These are phyloP conservation scores for Pseudomyrmex dendroicus DNA, from an alignment of 1,140 invertebrate species.

Conservation along the genomic window DNA sequence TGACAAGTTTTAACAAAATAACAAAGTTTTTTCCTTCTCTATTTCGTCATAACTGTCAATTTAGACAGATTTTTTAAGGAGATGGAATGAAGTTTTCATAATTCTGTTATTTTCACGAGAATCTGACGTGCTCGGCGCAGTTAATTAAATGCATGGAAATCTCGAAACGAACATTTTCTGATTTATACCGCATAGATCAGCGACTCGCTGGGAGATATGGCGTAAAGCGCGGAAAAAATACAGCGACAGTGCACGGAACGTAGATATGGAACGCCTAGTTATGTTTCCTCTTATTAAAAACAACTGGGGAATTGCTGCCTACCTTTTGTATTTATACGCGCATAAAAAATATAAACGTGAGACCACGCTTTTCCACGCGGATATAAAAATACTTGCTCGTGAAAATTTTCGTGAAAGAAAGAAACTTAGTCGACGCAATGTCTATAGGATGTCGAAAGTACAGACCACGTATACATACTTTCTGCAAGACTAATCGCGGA, in stretches of 20 bases:
- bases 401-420: neutral
- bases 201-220: neutral
- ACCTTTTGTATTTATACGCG: neutral
- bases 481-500: constrained; percentile 21
- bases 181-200: constrained; percentile 35
- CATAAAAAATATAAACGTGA: neutral
- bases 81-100: too few species aligned
- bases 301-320: constrained; percentile 12
- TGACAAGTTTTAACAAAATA: too few species aligned
- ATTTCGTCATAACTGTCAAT: neutral
- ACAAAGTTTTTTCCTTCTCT: neutral
- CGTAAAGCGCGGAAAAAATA: constrained; percentile 32
- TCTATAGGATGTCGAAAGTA: neutral
- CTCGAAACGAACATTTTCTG: constrained; percentile 31
- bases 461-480: neutral
- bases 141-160: constrained; percentile 40
- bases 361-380: neutral
- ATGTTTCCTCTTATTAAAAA: constrained; percentile 53
- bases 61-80: constrained; percentile 10
- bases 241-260: constrained; percentile 50
- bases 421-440: neutral
- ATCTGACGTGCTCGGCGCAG: constrained; percentile 18
- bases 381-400: neutral
- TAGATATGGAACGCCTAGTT: constrained; percentile 47
- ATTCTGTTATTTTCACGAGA: neutral